Conservation (phyloP, 2,797 vertebrate genomes). For the Steatocranus sp. region DNA sequence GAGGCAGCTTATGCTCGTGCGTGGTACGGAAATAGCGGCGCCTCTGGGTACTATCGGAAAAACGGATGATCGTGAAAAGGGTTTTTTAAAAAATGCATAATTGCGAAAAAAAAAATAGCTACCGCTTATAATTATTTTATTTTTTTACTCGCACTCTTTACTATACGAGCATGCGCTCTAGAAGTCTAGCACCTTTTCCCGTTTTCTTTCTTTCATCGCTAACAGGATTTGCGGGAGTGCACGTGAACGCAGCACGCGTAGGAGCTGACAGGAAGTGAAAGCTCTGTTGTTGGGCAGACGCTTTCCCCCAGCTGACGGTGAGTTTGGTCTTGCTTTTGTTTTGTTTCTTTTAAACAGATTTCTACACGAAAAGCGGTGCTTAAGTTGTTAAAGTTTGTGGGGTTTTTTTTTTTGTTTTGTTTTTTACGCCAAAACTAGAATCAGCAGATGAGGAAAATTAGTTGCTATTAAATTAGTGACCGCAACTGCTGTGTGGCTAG, state of each 20-base stretch:
- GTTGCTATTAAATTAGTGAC: not conserved
- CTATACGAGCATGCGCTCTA: not conserved
- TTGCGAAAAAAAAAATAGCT: not conserved
- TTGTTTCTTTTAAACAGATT: not conserved
- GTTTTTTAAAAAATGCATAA: not conserved
- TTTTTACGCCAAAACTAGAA: not conserved
- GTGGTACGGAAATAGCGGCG: not conserved
- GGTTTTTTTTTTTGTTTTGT: rapidly evolving
- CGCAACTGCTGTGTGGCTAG: not conserved
- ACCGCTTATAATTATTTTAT: not conserved
- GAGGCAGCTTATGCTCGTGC: conserved; percentile 33
- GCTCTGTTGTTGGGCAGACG: not conserved
- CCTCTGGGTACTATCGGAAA: not conserved
- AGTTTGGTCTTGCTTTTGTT: not conserved
- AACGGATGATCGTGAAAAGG: not conserved
- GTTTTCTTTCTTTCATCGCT: too few relatives aligned
- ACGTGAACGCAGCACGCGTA: conserved; percentile 29
- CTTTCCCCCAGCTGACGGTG: conserved; percentile 39
- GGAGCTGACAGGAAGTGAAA: conserved; percentile 42
- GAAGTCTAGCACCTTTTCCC: not conserved
- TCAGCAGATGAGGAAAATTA: not conserved
- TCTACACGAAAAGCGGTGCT: not conserved
- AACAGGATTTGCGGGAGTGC: not conserved
- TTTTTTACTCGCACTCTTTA: not conserved
- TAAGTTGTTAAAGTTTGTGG: not conserved